Base-by-base conservation (phyloP, 2,797 vertebrate species). In the Ptychobarbus kaznakovi region DNA sequence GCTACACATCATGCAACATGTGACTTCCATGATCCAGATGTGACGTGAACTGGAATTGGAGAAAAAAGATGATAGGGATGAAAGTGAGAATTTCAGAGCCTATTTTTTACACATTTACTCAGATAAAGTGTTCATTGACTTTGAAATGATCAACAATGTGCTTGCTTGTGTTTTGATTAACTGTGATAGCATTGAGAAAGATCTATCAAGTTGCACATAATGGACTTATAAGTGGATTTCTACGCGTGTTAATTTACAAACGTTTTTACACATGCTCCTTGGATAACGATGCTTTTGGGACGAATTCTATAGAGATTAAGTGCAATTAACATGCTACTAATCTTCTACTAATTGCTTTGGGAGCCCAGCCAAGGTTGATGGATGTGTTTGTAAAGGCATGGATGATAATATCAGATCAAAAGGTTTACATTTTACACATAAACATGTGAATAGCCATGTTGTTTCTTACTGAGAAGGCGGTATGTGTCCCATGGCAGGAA, bases 161-260 rank as follows among this genome's bases (percentile, higher is more conserved):
- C 40, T 38, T 38, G 38, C 38, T 40, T 40, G 40, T 40, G 40
- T 40, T 40, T 8, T 40, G 40, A 46, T 80, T 49, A 80, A 66
- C 40, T 66, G 61, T 66, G 25, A 35, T 49, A 35, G 77, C 18
- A 32, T 13, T 6, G 61, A 66, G 42, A 80, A 80, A 46, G 42
- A 80, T 80, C 16, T 42, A 49, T 80, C 61, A 40, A 40, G 40
- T 40, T 40, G 40, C 40, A 40, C 9, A 11, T 80, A 66, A 80
- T 80, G 61, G 42, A 65, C 77, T 66, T 32, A 63, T 15, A 80
- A 80, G 78, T 35, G 77, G 25, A 35, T 22, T 46, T 44, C 46
- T 38, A 9, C 1, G 25, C 77, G 46, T 35, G 77, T 49, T 80
- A 22, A 80, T 80, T 49, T 80, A 46, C 61, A 49, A 80, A 66